These are phyloP conservation scores for Tenthredo amoena DNA, from an alignment of 2,888 invertebrate species.

Conservation along the genomic window DNA sequence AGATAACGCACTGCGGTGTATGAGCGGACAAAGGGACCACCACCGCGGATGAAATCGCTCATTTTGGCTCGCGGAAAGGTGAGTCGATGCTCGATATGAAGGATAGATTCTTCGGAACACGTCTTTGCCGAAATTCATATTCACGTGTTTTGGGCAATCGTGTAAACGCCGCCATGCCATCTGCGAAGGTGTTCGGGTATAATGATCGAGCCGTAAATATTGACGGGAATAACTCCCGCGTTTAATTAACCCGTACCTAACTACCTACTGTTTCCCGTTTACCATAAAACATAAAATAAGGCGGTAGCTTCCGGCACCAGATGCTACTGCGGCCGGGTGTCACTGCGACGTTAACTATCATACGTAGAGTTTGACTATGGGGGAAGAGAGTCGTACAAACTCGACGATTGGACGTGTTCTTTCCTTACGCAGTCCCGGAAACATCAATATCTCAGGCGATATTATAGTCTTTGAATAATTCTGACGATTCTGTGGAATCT, in stretches of 20 bases:
- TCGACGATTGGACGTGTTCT: not conserved
- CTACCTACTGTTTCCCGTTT: constrained; percentile 51
- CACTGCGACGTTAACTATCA: constrained; percentile 53
- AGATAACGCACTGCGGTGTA: constrained; percentile 66
- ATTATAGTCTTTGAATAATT: not conserved
- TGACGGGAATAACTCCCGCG: constrained; percentile 49
- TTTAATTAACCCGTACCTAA: constrained; percentile 63
- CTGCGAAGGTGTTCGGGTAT: constrained; percentile 4
- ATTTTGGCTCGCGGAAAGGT: constrained; percentile 53
- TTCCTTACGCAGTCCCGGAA: not conserved
- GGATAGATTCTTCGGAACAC: not conserved
- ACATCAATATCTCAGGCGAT: not conserved
- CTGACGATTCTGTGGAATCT: not conserved
- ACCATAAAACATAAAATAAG: constrained; percentile 61
- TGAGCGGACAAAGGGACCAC: constrained; percentile 60
- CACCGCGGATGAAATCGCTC: constrained; percentile 20
- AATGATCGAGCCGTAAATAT: constrained; percentile 59
- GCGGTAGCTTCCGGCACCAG: constrained; percentile 64
- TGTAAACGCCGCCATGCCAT: not conserved
- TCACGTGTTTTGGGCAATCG: not conserved
- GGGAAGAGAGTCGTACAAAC: constrained; percentile 36
- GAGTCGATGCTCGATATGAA: not conserved
- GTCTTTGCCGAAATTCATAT: not conserved
- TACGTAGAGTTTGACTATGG: not conserved
- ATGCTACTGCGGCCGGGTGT: constrained; percentile 60